A percentile compares a stretch with the other conserved stretches of the same genome.
These are phyloP conservation scores for Pogona vitticeps DNA, from an alignment of 2,113 vertebrate genomes.

Conservation along the genomic window DNA sequence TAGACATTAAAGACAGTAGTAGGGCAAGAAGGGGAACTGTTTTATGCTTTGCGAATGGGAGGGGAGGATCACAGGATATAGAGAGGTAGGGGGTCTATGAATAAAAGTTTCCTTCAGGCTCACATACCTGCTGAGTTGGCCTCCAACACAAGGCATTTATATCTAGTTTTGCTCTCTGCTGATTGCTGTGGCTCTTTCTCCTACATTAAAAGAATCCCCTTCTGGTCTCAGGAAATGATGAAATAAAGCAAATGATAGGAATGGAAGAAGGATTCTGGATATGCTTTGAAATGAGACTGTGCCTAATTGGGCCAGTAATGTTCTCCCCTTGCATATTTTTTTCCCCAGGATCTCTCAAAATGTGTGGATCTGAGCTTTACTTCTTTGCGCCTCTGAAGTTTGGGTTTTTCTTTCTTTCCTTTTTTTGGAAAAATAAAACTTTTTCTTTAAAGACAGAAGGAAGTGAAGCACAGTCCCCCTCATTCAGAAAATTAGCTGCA, in stretches of 20 bases:
- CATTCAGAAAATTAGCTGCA: conserved; percentile 28
- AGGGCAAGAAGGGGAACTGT: too few relatives aligned
- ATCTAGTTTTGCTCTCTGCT: conserved; percentile 10
- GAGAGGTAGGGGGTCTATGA: background rate
- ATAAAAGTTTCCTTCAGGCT: background rate
- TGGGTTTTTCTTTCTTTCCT: background rate
- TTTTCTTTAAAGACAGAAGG: conserved; percentile 20
- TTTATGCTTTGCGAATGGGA: background rate
- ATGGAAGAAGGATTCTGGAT: background rate
- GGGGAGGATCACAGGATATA: background rate
- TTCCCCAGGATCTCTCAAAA: conserved; percentile 27
- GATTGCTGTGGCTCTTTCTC: background rate
- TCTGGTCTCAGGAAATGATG: background rate
- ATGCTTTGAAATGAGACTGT: conserved; percentile 33
- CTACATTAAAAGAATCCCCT: background rate
- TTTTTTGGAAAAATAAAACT: background rate
- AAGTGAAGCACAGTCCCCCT: background rate
- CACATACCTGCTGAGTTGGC: background rate
- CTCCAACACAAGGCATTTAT: background rate
- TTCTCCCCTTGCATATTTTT: background rate
- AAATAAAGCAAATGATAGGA: background rate
- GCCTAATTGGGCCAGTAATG: conserved; percentile 1
- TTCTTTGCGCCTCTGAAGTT: conserved; percentile 21
- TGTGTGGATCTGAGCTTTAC: background rate
- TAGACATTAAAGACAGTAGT: too few relatives aligned